Base-by-base conservation (phyloP, 2,797 vertebrate species). In the Pitangus sulphuratus region DNA sequence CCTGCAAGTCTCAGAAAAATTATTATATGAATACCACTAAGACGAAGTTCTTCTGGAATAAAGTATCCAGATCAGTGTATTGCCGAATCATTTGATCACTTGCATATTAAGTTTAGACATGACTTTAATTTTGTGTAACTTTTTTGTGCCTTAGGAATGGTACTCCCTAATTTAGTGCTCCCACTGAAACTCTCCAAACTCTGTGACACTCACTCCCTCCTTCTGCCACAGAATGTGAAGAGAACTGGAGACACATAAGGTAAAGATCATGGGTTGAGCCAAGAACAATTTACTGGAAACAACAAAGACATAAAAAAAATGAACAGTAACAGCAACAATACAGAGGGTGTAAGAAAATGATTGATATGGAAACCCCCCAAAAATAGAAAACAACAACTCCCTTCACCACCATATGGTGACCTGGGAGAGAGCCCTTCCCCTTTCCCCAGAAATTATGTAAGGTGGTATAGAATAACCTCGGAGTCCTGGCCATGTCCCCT, bases 321-420 rank as follows among this genome's bases (percentile, higher is more conserved):
- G 12, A 61, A 16, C 15, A 22, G 15, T 9, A 15, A 28, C 26
- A 61, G 8, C 40, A 48, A 48, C 31, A 54, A 54, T n/a, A 28
- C 18, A 75, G 35, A 66, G 5, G 13, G 30, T 17, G 17, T 28
- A 45, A 28, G 31, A 75, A 61, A 68, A 42, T 0, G 0, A 40
- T 68, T 47, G 40, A 31, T 21, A 16, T 8, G 35, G 54, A 75
- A 9, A 7, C 7, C 4, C 15, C 31, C 15, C 0, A 0, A 10
- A 14, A 51, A 39, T 2, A 17, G 24, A 35, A 8, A 42, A 69
- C 15, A 35, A 6, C 15, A 0, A 0, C 3, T 76, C 12, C 26
- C 7, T 61, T 5, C 8, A 19, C 18, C 48, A 37, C 0, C 0
- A 20, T 17, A 4, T 25, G 28, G 11, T 2, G 5, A n/a, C 5